Base-by-base conservation (phyloP, 2,888 invertebrate genomes). In the Loripinus fragilis region DNA sequence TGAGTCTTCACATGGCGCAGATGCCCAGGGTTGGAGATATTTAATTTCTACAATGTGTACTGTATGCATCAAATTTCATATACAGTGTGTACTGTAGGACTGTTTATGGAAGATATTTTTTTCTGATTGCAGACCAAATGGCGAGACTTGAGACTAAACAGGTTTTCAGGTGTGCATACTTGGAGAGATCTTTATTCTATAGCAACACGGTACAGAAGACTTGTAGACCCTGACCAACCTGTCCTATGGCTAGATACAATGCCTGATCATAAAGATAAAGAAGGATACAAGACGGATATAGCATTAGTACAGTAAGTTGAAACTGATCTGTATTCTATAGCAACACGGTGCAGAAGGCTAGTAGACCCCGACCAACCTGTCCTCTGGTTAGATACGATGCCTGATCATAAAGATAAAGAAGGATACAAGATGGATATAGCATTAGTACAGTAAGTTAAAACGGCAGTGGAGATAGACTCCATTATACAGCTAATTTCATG, bases 121-220 rank as follows among this genome's bases (percentile, higher is more conserved):
- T 20, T 80, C 35, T 68, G 55, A 50, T 86, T 83, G 20, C 79
- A 89, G 89, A 78, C 71, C 48, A 88, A 81, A 78, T 89, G 89
- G 89, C 80, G 88, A 82, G 83, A 80, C 42, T 80, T 87, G 55
- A 80, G 87, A 81, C 85, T 85, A 66, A 88, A 86, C 72, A 88
- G 88, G 81, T 85, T 83, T 73, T 77, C 82, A 71, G 85, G 88
- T 88, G 73, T 77, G 2, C 80, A 88, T 67, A 84, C 76, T 41
- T 91, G 91, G 91, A 78, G 86, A 70, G 90, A 91, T 65, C 45
- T 91, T 38, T 91, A 87, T 83, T 81, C 86, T 64, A 88, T 91
- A 28, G 90, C 89, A 20, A 88, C 90, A 30, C 82, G 84, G 60
- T 91, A 91, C 72, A 78, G 90, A 52, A 78, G 89, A 66, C 72